Percentiles rank a stretch among this genome's conserved stretches.
phyloP scores from a whole-genome alignment of 2,797 vertebrate genomes.

The Heliangelus exortis region DNA sequence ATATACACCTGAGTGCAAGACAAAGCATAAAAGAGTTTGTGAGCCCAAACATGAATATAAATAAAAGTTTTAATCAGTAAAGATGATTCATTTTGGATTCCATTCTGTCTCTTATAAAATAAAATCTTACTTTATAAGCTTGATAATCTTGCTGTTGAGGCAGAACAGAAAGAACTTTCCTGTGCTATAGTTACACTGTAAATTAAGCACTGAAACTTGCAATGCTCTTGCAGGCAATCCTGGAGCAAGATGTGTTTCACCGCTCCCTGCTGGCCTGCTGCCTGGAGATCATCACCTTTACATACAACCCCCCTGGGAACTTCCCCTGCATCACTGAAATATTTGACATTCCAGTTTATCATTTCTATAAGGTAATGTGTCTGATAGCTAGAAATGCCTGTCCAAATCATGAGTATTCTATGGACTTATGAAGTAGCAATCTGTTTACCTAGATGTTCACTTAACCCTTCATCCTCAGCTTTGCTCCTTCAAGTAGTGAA shows the following conservation, averaged over 20 bases:
- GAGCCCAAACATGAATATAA: background rate
- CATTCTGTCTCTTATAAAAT: background rate
- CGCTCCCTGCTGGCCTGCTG: constrained; percentile 91
- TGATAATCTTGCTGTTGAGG: background rate
- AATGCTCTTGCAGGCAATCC: constrained; percentile 81
- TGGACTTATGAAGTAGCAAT: background rate
- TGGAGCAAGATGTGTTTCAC: constrained; percentile 94
- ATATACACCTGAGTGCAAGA: background rate
- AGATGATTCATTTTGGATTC: background rate
- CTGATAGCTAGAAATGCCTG: background rate
- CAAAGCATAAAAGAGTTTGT: background rate
- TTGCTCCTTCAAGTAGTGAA: background rate
- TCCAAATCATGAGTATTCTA: background rate
- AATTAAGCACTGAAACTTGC: background rate
- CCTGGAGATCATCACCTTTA: constrained; percentile 91
- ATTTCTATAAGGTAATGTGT: constrained; percentile 92
- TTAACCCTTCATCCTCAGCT: background rate
- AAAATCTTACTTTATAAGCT: background rate
- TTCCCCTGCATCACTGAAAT: constrained; percentile 86
- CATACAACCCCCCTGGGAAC: constrained; percentile 90
- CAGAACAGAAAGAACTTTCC: background rate
- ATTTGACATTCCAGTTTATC: constrained; percentile 90
- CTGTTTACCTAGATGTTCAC: background rate
- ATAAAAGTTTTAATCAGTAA: background rate
- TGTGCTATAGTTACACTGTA: background rate